phyloP scores from a whole-genome alignment of 2,888 invertebrate species.

The Volucella inflata region DNA sequence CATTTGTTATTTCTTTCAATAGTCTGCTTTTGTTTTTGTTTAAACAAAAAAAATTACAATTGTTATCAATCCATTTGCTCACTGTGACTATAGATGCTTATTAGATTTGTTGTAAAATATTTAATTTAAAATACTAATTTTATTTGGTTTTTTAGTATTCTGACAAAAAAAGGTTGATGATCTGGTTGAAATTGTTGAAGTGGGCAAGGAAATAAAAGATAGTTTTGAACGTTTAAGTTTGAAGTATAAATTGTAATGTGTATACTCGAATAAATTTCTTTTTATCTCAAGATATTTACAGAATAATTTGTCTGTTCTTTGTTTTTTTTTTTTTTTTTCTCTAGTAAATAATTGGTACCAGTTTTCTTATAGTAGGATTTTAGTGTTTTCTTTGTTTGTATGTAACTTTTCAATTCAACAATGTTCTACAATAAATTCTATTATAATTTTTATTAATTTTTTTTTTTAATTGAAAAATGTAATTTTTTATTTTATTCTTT shows the following conservation, averaged over 20 bases:
- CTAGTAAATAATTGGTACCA: slow-evolving; percentile 69
- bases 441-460: neutral
- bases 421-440: slow-evolving; percentile 47
- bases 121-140: slow-evolving; percentile 26
- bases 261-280: slow-evolving; percentile 19
- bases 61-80: slow-evolving; percentile 55
- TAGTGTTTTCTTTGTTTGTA: slow-evolving; percentile 36
- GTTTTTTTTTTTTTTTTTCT: slow-evolving; percentile 19
- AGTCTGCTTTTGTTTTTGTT: slow-evolving; percentile 11
- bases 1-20: slow-evolving; percentile 35
- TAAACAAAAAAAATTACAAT: slow-evolving; percentile 41
- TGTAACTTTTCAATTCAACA: slow-evolving; percentile 55
- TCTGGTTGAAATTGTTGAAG: slow-evolving; percentile 71
- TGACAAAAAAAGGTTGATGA: slow-evolving; percentile 65
- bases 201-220: slow-evolving; percentile 24
- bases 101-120: slow-evolving; percentile 17
- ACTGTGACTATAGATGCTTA: slow-evolving; percentile 48
- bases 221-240: slow-evolving; percentile 35
- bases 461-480: slow-evolving; percentile 9
- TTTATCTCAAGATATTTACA: slow-evolving; percentile 58
- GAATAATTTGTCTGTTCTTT: slow-evolving; percentile 39
- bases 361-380: slow-evolving; percentile 60
- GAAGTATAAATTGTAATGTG: slow-evolving; percentile 28
- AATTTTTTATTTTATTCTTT: slow-evolving; percentile 19
- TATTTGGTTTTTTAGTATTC: neutral